These are phyloP conservation scores for Belgica antarctica DNA, from an alignment of 2,888 invertebrate species.

Conservation along the genomic window DNA sequence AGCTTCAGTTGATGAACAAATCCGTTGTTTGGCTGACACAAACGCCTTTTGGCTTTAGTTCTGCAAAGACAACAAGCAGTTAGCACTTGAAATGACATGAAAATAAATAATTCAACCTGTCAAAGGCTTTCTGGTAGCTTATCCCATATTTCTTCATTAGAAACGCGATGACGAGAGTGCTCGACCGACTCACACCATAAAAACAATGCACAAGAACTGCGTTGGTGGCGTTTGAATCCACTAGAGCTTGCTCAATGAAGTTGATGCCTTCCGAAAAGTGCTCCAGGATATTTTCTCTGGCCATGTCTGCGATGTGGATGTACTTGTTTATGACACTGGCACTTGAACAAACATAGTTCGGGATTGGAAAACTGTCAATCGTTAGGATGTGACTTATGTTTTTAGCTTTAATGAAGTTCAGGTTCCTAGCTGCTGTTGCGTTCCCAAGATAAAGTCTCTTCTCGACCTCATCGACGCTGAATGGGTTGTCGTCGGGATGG, in stretches of 20 bases:
- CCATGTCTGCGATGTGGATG: conserved; percentile 64
- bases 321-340: conserved; percentile 8
- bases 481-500: conserved; percentile 23
- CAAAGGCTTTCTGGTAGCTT: conserved; percentile 69
- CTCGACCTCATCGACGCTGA: conserved; percentile 34
- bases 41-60: conserved; percentile 69
- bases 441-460: conserved; percentile 59
- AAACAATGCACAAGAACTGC: conserved; percentile 86
- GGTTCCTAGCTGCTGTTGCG: conserved; percentile 74
- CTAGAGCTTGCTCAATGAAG: conserved; percentile 70
- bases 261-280: conserved; percentile 73
- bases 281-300: conserved; percentile 78
- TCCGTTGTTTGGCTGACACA: conserved; percentile 76
- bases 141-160: conserved; percentile 82
- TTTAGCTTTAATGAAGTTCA: conserved; percentile 63
- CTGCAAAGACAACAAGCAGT: conserved; percentile 49
- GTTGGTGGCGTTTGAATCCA: conserved; percentile 60
- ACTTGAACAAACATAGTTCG: conserved; percentile 62
- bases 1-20: conserved; percentile 76
- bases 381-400: conserved; percentile 77
- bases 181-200: conserved; percentile 87
- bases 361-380: conserved; percentile 79
- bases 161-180: conserved; percentile 81
- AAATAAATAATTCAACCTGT: conserved; percentile 49
- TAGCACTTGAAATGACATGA: background rate